Evolutionary conservation across 1,140 invertebrate genomes (phyloP).

Genomic region (Scaptomyza hsui): DNA sequence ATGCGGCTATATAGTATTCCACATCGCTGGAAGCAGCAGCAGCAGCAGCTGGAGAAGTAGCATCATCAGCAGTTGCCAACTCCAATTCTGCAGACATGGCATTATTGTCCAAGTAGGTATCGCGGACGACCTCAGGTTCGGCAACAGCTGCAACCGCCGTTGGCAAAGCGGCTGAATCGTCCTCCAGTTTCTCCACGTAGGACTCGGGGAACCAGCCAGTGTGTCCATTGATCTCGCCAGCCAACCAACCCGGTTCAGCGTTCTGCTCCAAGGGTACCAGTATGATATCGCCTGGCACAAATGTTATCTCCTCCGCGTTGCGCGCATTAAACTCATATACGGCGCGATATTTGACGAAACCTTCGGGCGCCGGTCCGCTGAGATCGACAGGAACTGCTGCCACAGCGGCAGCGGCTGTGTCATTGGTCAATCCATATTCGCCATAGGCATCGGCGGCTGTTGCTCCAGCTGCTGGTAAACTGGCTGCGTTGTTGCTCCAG

Average conservation of each 20-base stretch:
- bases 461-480: conserved; percentile 19
- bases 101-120: conserved; percentile 67
- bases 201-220: conserved; percentile 99
- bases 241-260: conserved; percentile 98
- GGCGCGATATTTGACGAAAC: conserved; percentile 92
- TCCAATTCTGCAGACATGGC: conserved; percentile 21
- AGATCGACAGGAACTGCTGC: conserved; percentile 68
- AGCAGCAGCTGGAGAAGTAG: conserved; percentile 3
- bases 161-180: conserved; percentile 36
- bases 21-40: conserved; percentile 82
- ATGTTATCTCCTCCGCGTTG: conserved; percentile 96
- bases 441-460: conserved; percentile 52
- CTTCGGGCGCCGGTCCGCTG: conserved; percentile 80
- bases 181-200: conserved; percentile 94
- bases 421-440: conserved; percentile 51
- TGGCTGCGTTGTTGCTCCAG: conserved; percentile 84
- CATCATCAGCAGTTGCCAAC: conserved; percentile 1
- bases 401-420: conserved; percentile 51
- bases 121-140: conserved; percentile 27
- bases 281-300: conserved; percentile 97
- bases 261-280: conserved; percentile 93
- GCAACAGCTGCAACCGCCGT: conserved; percentile 19
- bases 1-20: conserved; percentile 93
- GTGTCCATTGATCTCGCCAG: conserved; percentile 92
- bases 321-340: conserved; percentile 97